Evolutionary conservation across 2,797 vertebrate genomes (phyloP), one percentile per base, ranked within the genome.

Genomic region (Octomys mimax): DNA sequence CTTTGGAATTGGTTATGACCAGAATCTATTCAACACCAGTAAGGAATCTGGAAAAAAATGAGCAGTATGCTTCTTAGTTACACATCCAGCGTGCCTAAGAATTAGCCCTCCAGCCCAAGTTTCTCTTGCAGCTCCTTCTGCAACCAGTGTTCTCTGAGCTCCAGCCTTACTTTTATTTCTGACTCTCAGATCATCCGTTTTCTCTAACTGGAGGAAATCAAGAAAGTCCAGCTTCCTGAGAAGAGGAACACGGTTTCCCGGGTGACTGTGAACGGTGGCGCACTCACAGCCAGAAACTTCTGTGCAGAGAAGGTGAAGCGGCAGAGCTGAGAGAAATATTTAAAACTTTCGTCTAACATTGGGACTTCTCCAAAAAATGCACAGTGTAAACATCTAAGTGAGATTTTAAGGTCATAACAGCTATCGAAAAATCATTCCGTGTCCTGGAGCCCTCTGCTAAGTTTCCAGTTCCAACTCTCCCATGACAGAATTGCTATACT

Each of bases 401-500:
- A 26, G 87, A 52, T 84, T 68, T 57, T 77, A 93, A 61, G 6
- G 2, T 6, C 1, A 22, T 42, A 59, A 14, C 10, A 42, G 5
- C 2, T 36, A 54, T n/a, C 66, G 42, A 88, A 91, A 91, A 78
- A 78, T 42, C 84, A 21, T 77, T 95, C 2, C 19, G 11, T 64
- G 88, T n/a, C 13, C 33, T 86, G 26, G 22, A 94, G 66, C 16
- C 2, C 6, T 94, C 49, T 57, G 21, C 2, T 24, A 52, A 2
- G 2, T 89, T 96, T 96, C 24, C n/a, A 77, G 39, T 6, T 89
- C 79, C 28, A 26, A 64, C 42, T 85, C 66, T 64, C 18, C 46
- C 52, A 66, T 42, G 21, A n/a, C 5, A 91, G 68, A 96, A 92
- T 71, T 95, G 61, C 1, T 78, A 18, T 39, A 36, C 70, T 87